Percentiles rank a stretch among this genome's conserved stretches.
These are phyloP conservation scores for Steinernema carpocapsae DNA, from an alignment of 2,888 invertebrate species.

Conservation along the genomic window DNA sequence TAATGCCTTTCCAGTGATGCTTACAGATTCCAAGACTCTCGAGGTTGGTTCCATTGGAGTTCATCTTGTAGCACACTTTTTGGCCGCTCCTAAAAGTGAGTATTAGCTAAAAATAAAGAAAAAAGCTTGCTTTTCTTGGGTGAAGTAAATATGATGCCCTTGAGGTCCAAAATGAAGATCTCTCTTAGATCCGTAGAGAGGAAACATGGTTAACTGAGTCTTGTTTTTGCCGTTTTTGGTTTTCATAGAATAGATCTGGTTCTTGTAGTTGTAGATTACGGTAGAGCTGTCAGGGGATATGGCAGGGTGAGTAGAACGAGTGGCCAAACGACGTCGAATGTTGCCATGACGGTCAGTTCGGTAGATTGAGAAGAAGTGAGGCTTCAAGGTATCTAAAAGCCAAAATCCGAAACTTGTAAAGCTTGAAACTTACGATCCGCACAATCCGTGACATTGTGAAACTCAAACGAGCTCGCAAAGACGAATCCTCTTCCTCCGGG, in stretches of 20 bases:
- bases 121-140: not conserved
- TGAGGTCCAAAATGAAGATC: not conserved
- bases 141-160: slow-evolving; percentile 1
- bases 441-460: not conserved
- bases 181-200: not conserved
- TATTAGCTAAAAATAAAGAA: not conserved
- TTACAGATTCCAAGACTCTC: not conserved
- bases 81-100: not conserved
- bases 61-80: slow-evolving; percentile 1
- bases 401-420: not conserved
- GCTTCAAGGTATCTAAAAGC: not conserved
- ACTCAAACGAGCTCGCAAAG: slow-evolving; percentile 13
- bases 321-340: not conserved
- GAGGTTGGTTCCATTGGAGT: not conserved
- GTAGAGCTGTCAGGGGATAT: not conserved
- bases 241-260: slow-evolving; percentile 14
- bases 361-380: slow-evolving; percentile 9
- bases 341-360: slow-evolving; percentile 1
- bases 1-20: slow-evolving; percentile 15
- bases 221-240: not conserved
- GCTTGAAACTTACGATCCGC: not conserved
- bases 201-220: not conserved
- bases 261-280: slow-evolving; percentile 9
- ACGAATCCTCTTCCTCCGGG: not conserved
- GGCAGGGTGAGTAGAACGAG: slow-evolving; percentile 3